A percentile compares a stretch with the other conserved stretches of the same genome.
phyloP scores from a whole-genome alignment of 2,888 invertebrate species.

The Hydraecia micacea region DNA sequence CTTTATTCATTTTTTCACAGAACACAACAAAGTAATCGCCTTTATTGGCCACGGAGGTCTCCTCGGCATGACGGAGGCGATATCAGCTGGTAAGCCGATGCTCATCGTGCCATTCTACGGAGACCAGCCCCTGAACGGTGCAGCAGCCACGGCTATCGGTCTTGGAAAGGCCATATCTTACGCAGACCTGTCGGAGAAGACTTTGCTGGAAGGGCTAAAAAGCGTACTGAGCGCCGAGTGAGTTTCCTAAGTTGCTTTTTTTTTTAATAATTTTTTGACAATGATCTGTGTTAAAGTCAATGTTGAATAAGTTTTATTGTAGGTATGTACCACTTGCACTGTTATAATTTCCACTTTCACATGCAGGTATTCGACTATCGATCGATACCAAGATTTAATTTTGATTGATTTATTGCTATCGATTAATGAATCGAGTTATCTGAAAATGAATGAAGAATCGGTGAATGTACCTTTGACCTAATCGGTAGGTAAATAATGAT shows the following conservation, averaged over 20 bases:
- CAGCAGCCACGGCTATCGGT: conserved; percentile 87
- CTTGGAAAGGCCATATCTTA: conserved; percentile 88
- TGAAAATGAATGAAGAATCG: neutral
- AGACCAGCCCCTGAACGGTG: conserved; percentile 91
- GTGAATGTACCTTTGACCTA: neutral
- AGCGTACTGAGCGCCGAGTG: conserved; percentile 89
- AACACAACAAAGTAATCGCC: conserved; percentile 90
- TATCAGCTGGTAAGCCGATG: conserved; percentile 91
- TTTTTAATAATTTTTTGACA: neutral
- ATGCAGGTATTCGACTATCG: neutral
- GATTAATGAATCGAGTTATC: neutral
- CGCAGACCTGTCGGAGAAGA: conserved; percentile 87
- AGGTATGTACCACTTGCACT: neutral
- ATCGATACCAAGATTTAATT: neutral
- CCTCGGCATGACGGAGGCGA: conserved; percentile 91
- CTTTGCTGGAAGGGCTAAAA: conserved; percentile 86
- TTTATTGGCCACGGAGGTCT: conserved; percentile 92
- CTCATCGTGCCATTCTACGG: conserved; percentile 91
- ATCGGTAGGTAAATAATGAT: neutral
- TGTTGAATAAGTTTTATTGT: neutral
- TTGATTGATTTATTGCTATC: neutral
- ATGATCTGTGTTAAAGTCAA: neutral
- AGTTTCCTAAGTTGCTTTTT: conserved; percentile 65
- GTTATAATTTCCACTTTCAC: neutral
- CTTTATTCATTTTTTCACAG: conserved; percentile 73